Percentiles rank a stretch among this genome's conserved stretches.
phyloP scores from a whole-genome alignment of 2,888 invertebrate genomes.

The Lasius fuliginosus region DNA sequence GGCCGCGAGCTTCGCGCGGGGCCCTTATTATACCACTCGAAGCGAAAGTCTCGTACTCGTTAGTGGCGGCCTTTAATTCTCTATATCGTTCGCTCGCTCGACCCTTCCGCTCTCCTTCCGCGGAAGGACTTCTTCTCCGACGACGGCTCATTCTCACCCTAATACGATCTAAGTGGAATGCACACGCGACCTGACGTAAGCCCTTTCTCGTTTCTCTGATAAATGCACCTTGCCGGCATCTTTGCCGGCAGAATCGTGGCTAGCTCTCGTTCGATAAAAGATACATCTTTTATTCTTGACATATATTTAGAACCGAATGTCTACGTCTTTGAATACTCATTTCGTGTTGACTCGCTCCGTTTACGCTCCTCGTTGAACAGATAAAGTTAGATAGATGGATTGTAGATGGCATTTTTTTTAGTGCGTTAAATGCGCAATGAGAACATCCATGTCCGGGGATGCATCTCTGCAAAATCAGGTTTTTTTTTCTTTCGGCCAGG shows the following conservation, averaged over 20 bases:
- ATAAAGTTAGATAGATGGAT: neutral
- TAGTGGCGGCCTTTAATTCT: constrained; percentile 78
- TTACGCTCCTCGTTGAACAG: neutral
- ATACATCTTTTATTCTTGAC: neutral
- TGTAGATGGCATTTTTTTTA: neutral
- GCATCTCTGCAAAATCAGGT: neutral
- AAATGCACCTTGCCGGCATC: neutral
- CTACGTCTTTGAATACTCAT: neutral
- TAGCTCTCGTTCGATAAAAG: neutral
- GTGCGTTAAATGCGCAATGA: neutral
- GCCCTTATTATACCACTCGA: constrained; percentile 81
- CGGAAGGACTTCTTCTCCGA: constrained; percentile 63
- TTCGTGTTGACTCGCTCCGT: neutral
- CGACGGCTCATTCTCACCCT: constrained; percentile 70
- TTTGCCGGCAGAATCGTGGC: neutral
- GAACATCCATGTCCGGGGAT: neutral
- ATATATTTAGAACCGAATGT: neutral
- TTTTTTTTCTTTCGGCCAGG: neutral
- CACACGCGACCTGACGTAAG: constrained; percentile 53
- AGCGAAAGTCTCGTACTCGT: constrained; percentile 81
- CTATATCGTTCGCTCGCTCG: constrained; percentile 35
- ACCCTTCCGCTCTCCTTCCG: constrained; percentile 64
- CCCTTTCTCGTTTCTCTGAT: neutral
- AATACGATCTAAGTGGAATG: constrained; percentile 47
- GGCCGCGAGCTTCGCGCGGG: constrained; percentile 74